Conservation (phyloP, 2,797 vertebrate genomes). For the Tadarida brasiliensis region DNA sequence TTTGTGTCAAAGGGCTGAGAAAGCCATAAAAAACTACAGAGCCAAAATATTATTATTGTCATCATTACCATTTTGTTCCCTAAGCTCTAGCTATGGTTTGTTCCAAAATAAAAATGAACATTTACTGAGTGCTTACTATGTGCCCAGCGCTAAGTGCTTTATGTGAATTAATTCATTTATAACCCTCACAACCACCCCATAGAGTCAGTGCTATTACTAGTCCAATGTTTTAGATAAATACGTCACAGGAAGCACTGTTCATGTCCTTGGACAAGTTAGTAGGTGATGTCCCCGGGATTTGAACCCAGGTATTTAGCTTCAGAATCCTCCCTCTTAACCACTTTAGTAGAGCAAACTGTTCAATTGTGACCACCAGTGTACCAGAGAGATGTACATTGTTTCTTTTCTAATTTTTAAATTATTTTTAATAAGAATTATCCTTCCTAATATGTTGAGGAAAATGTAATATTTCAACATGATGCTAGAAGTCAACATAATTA, state of each 20-base stretch:
- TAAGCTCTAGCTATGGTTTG: conserved; percentile 45
- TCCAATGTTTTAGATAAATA: conserved; percentile 13
- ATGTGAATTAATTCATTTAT: conserved; percentile 20
- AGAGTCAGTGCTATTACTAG: background rate
- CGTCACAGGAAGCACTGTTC: background rate
- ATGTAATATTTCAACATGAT: background rate
- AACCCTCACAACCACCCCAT: background rate
- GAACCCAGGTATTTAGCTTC: conserved; percentile 16
- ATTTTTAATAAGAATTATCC: conserved; percentile 16
- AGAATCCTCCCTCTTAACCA: conserved; percentile 3
- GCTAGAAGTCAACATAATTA: conserved; percentile 21
- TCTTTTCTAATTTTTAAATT: background rate
- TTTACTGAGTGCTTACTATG: conserved; percentile 56
- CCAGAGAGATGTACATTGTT: background rate
- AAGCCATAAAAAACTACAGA: conserved; percentile 13
- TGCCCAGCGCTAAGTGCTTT: conserved; percentile 17
- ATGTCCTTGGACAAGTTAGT: conserved; percentile 38
- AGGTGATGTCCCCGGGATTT: background rate
- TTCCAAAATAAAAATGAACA: conserved; percentile 45
- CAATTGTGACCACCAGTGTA: background rate
- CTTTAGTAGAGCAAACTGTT: background rate
- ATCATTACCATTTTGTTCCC: conserved; percentile 56
- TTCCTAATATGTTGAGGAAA: conserved; percentile 40
- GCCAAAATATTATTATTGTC: conserved; percentile 43
- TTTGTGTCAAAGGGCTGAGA: conserved; percentile 55